Evolutionary conservation across 2,113 vertebrate genomes (phyloP), one percentile per base, ranked within the genome.

Genomic region (Poeciliopsis retropinna): DNA sequence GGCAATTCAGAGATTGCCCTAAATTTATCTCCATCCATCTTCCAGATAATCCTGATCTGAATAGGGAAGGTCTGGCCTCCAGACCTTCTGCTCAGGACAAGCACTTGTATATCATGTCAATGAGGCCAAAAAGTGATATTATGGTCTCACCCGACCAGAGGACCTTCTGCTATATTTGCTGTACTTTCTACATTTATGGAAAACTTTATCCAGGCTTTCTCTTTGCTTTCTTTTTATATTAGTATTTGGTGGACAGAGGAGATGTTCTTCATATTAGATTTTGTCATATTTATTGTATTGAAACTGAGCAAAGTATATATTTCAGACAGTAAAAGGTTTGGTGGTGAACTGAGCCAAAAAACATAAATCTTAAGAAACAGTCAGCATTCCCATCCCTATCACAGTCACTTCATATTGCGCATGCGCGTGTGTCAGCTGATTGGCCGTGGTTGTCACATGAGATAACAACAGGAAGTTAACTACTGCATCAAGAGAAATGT

Each of bases 381-480:
- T 25, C 51, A 9, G 25, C 17, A 57, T 57, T 57, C 51, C 51
- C 51, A 57, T 57, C 22, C 25, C 51, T 10, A 9, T 19, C 7
- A 85, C 57, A 65, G 65, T 30, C 62, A 27, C 54, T 5, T 3
- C 28, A 10, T 0, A 80, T 11, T 71, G 77, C 89, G 89, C 91
- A 87, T 1, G 91, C 85, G 89, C 64, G 3, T 0, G 1, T 13
- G 82, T 88, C 88, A 67, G 72, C 70, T 90, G 89, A 87, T 76
- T 74, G 72, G 72, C 27, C 31, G 15, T 11, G 4, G 17, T 2
- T 32, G 85, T 93, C 92, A 93, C 90, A 12, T 92, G 92, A 88
- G 2, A 51, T 25, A 68, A 6, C 1, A 87, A 19, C 78, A 85
- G 90, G 92, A 92, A 92, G 83, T 73, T 1, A 57, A 29, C 6